Conservation (phyloP, 2,113 vertebrate species). For the Poecilia latipinna region DNA sequence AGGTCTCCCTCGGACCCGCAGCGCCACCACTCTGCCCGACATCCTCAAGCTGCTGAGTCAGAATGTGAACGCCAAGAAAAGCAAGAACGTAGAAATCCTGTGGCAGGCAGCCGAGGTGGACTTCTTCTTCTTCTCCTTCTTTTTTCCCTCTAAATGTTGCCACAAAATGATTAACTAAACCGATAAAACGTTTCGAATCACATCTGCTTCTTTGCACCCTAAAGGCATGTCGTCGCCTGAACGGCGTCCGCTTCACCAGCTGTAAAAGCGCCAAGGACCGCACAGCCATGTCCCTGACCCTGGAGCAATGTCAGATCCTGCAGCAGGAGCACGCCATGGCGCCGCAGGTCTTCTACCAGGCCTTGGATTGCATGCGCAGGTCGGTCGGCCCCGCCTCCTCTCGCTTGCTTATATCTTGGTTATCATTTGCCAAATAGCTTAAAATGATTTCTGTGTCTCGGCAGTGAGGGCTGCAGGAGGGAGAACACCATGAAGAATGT, state of each 20-base stretch:
- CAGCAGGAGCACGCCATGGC: conserved; percentile 96
- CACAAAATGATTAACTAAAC: not conserved
- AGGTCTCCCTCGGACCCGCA: conserved; percentile 95
- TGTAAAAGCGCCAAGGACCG: conserved; percentile 99
- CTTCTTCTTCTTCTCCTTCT: not conserved
- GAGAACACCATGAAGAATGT: conserved; percentile 99
- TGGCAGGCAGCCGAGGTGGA: conserved; percentile 98
- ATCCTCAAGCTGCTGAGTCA: conserved; percentile 91
- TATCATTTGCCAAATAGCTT: conserved; percentile 41
- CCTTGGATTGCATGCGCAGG: conserved; percentile 99
- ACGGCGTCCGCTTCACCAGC: conserved; percentile 96
- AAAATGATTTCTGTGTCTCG: conserved; percentile 66
- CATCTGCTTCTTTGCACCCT: not conserved
- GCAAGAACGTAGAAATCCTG: conserved; percentile 98
- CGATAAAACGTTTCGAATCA: not conserved
- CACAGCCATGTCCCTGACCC: conserved; percentile 97
- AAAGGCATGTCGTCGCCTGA: conserved; percentile 93
- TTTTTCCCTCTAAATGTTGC: not conserved
- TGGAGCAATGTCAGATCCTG: conserved; percentile 96
- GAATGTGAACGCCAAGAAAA: conserved; percentile 92
- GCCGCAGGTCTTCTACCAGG: conserved; percentile 97
- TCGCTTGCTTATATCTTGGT: not conserved
- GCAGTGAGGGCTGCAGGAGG: conserved; percentile 97
- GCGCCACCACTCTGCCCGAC: conserved; percentile 91
- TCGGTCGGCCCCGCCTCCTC: conserved; percentile 80